Evolutionary conservation across 2,888 invertebrate genomes (phyloP).

Genomic region (Homarus gammarus): DNA sequence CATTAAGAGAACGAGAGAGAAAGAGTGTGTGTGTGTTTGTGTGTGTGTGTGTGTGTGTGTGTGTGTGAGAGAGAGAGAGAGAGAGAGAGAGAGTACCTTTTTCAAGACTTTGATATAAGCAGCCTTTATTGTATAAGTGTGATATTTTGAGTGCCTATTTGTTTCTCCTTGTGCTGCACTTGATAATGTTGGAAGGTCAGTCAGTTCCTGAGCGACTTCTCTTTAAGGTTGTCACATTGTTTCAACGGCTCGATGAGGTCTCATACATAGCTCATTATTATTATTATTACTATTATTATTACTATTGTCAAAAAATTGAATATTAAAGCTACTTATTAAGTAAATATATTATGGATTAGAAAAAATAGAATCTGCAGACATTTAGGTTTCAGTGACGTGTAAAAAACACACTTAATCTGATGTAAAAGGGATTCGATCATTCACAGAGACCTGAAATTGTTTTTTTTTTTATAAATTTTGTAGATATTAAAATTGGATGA

Average conservation of each 20-base stretch:
- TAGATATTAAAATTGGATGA: slow-evolving; percentile 27
- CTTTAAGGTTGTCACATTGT: slow-evolving; percentile 14
- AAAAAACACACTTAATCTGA: background rate
- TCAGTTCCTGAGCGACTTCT: slow-evolving; percentile 34
- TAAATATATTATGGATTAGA: background rate
- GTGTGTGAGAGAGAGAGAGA: slow-evolving; percentile 20
- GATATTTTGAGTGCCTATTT: slow-evolving; percentile 68
- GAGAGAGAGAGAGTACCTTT: background rate
- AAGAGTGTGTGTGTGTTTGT: no score
- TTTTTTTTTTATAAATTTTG: slow-evolving; percentile 1
- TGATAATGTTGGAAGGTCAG: background rate
- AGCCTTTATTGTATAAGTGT: slow-evolving; percentile 63
- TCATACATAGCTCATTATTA: slow-evolving; percentile 7
- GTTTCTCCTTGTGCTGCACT: slow-evolving; percentile 31
- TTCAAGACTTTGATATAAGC: slow-evolving; percentile 37
- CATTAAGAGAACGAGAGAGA: slow-evolving; percentile 24
- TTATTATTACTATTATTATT: background rate
- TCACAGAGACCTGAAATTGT: background rate
- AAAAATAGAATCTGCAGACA: slow-evolving; percentile 2
- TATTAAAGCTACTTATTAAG: background rate
- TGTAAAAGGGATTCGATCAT: background rate
- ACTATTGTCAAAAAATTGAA: background rate
- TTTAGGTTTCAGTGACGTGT: background rate
- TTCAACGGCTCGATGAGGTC: background rate
- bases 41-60: no score